A percentile compares a stretch with the other conserved stretches of the same genome.
These are phyloP conservation scores for Caenorhabditis sp. DNA, from an alignment of 2,888 invertebrate genomes.

Conservation along the genomic window DNA sequence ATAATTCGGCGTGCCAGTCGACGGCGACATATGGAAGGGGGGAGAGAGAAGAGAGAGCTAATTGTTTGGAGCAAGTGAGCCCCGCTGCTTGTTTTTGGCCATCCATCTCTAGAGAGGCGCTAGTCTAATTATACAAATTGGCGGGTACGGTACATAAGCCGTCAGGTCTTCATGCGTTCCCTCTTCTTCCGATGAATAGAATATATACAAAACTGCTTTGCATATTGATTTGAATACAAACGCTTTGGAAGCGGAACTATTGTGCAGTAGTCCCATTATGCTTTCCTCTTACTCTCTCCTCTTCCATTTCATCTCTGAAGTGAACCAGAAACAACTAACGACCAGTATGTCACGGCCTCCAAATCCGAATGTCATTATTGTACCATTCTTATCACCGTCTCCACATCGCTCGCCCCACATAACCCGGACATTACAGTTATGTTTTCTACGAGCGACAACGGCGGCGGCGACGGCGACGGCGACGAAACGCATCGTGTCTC, in stretches of 20 bases:
- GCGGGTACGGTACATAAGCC: not conserved
- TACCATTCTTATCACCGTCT: slow-evolving; percentile 19
- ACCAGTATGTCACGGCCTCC: no score
- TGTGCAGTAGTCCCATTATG: no score
- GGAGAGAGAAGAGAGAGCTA: not conserved
- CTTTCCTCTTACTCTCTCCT: no score
- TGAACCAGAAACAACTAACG: no score
- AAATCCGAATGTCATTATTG: no score
- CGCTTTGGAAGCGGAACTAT: no score
- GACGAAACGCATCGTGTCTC: not conserved
- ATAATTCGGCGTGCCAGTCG: slow-evolving; percentile 6
- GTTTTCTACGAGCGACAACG: not conserved
- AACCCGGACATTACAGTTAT: slow-evolving; percentile 33
- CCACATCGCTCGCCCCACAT: not conserved
- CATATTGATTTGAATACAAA: no score
- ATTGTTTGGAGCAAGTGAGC: slow-evolving; percentile 3
- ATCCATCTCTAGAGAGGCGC: not conserved
- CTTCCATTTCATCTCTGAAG: no score
- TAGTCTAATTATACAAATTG: slow-evolving; percentile 6
- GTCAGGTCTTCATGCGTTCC: not conserved
- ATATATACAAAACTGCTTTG: not conserved
- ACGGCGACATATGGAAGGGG: not conserved
- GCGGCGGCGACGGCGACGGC: not conserved
- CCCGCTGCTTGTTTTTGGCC: not conserved
- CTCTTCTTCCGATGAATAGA: not conserved